Conservation (phyloP, 2,888 invertebrate genomes). For the Argyresthia albistria region DNA sequence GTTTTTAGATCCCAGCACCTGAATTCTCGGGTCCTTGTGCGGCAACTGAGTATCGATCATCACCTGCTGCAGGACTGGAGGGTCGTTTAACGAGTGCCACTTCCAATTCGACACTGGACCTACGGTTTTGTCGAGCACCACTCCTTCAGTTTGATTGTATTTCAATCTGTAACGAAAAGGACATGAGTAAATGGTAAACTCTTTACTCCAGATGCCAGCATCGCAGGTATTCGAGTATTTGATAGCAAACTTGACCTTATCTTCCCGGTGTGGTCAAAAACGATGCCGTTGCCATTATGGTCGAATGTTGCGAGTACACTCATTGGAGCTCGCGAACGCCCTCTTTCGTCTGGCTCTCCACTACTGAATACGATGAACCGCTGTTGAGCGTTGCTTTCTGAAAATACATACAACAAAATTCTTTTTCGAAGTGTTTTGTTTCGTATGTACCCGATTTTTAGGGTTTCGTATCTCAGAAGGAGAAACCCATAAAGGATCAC, state of each 20-base stretch:
- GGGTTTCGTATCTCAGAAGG: too few species aligned
- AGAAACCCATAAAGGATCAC: too few species aligned
- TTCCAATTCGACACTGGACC: slow-evolving; percentile 60
- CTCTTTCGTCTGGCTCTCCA: slow-evolving; percentile 47
- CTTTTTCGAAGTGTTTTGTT: too few species aligned
- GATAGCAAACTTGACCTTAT: slow-evolving; percentile 45
- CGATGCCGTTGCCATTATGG: slow-evolving; percentile 54
- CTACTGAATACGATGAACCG: slow-evolving; percentile 52
- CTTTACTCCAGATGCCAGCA: not conserved
- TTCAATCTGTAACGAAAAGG: slow-evolving; percentile 35
- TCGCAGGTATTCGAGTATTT: not conserved
- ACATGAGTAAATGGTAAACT: not conserved
- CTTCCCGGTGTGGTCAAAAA: slow-evolving; percentile 57
- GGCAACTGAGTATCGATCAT: slow-evolving; percentile 57
- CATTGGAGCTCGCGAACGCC: slow-evolving; percentile 33
- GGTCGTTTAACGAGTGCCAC: slow-evolving; percentile 61
- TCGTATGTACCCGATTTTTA: too few species aligned
- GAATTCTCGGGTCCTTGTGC: slow-evolving; percentile 46
- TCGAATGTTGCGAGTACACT: slow-evolving; percentile 55
- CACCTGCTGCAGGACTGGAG: slow-evolving; percentile 56
- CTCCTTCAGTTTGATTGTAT: slow-evolving; percentile 64
- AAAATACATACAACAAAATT: not conserved
- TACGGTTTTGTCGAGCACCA: slow-evolving; percentile 43
- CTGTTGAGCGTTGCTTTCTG: slow-evolving; percentile 52
- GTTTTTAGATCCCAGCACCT: slow-evolving; percentile 28